Evolutionary conservation across 2,888 invertebrate species (phyloP).

Genomic region (Hydriomena furcata): DNA sequence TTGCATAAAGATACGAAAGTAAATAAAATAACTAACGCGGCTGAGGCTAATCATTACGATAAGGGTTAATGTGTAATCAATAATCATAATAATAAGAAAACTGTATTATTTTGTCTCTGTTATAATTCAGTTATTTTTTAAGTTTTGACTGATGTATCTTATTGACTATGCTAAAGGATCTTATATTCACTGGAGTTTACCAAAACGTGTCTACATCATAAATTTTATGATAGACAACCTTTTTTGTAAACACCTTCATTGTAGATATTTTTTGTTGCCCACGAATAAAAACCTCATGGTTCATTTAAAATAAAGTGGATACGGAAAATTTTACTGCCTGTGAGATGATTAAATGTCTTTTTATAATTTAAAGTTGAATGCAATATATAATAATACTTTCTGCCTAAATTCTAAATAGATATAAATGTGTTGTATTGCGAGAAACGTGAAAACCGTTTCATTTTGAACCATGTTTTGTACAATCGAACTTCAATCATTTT

Average conservation of each 20-base stretch:
- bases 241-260: not conserved
- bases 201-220: not conserved
- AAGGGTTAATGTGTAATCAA: conserved; percentile 15
- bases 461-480: too few relatives aligned
- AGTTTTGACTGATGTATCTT: conserved; percentile 17
- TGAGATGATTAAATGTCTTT: conserved; percentile 3
- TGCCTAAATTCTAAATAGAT: too few relatives aligned
- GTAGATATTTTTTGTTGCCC: not conserved
- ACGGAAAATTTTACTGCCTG: conserved; percentile 17
- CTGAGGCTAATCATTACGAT: conserved; percentile 23
- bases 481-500: too few relatives aligned
- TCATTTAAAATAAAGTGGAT: not conserved
- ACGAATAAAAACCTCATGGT: not conserved
- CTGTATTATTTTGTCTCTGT: not conserved
- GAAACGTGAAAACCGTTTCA: too few relatives aligned
- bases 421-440: too few relatives aligned
- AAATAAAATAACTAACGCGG: conserved; percentile 21
- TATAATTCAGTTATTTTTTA: conserved; percentile 3
- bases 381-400: conserved; percentile 2
- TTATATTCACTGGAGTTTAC: not conserved
- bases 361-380: conserved; percentile 8
- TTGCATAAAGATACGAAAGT: conserved; percentile 19
- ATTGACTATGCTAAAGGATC: too few relatives aligned
- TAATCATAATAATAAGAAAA: not conserved
- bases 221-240: not conserved